Evolutionary conservation across 2,113 vertebrate genomes (phyloP).

Genomic region (Ploceus nigricollis): DNA sequence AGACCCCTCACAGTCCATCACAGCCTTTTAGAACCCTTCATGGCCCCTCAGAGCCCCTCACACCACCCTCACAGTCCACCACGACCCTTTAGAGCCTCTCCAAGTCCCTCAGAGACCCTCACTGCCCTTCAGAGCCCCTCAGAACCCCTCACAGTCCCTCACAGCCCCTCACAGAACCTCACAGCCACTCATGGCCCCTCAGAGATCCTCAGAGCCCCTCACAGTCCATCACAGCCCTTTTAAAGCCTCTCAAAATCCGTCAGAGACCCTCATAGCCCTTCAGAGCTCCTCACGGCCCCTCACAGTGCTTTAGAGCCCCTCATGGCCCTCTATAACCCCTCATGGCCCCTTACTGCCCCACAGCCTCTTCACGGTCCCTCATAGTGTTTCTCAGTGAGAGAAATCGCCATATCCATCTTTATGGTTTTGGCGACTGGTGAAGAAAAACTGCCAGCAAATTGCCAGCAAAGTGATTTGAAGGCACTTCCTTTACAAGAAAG

Average conservation of each 20-base stretch:
- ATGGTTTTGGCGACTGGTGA: not conserved
- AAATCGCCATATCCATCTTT: not conserved
- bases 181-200: rapidly evolving
- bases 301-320: not conserved
- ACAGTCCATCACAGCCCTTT: rapidly evolving
- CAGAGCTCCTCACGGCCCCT: not conserved
- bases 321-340: no score
- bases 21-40: rapidly evolving
- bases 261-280: no score
- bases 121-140: not conserved
- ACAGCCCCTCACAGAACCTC: rapidly evolving
- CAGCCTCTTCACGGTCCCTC: rapidly evolving
- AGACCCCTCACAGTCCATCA: not conserved
- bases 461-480: not conserved
- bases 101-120: no score
- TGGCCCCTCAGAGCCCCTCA: not conserved
- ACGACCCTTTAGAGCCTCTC: not conserved
- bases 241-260: no score
- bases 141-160: no score
- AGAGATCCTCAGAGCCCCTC: rapidly evolving
- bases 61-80: rapidly evolving
- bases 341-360: not conserved
- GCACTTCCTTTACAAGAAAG: not conserved
- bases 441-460: not conserved
- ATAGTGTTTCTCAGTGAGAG: not conserved